Evolutionary conservation across 2,797 vertebrate genomes (phyloP).

Genomic region (Simalia tracyae): DNA sequence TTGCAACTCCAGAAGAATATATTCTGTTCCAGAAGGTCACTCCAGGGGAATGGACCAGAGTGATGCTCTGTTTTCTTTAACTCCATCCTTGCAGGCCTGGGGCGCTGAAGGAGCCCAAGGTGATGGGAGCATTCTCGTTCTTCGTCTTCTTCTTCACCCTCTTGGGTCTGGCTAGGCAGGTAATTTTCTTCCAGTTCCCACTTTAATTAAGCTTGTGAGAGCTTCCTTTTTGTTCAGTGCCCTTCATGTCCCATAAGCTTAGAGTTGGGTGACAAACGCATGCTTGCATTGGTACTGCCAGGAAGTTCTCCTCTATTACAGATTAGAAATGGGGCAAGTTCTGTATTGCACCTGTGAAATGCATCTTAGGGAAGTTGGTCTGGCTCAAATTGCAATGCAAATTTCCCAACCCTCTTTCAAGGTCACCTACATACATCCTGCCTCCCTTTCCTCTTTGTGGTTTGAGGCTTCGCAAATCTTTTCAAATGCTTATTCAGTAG

Average conservation of each 20-base stretch:
- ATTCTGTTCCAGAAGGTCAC: neutral
- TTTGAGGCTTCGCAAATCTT: neutral
- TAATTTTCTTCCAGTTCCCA: conserved; percentile 45
- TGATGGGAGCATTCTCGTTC: conserved; percentile 86
- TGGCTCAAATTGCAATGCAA: neutral
- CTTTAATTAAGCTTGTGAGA: too few species aligned
- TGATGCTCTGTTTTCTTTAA: neutral
- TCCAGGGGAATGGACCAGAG: neutral
- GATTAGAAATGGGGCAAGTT: neutral
- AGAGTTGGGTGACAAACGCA: neutral
- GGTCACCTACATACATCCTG: neutral
- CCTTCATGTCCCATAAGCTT: neutral
- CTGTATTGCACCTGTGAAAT: too few species aligned
- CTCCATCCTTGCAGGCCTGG: conserved; percentile 71
- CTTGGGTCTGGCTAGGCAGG: conserved; percentile 85
- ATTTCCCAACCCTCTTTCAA: neutral
- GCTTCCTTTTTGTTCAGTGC: neutral
- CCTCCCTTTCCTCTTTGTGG: neutral
- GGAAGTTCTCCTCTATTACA: neutral
- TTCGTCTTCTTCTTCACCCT: conserved; percentile 85
- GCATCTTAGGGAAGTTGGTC: neutral
- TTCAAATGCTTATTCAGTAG: neutral
- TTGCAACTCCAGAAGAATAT: neutral
- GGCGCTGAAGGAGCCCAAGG: conserved; percentile 85
- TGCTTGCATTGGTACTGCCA: neutral